Conservation (phyloP, 2,888 invertebrate genomes). For the Geophilus truncorum region DNA sequence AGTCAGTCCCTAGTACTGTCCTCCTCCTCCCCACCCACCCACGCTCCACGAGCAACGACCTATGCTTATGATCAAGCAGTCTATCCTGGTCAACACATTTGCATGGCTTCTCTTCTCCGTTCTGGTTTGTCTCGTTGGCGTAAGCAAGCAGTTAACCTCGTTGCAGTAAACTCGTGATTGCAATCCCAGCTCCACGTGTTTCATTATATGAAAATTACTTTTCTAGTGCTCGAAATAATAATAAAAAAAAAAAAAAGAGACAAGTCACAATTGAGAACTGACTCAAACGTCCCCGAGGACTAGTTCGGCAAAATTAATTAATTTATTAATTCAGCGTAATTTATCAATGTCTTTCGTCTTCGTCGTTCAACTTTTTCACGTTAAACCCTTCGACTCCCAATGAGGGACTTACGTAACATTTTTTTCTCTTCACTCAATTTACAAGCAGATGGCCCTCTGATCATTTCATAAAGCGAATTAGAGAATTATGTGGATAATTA, state of each 20-base stretch:
- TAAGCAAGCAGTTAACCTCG: slow-evolving; percentile 2
- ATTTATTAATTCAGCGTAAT: slow-evolving; percentile 2
- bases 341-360: neutral
- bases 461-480: neutral
- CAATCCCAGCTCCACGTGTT: neutral
- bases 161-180: neutral
- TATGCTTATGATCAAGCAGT: neutral
- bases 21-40: slow-evolving; percentile 1
- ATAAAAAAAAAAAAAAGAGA: neutral
- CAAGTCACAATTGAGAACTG: neutral
- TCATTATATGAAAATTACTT: neutral
- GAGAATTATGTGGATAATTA: neutral
- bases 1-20: slow-evolving; percentile 6
- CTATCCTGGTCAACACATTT: neutral
- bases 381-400: neutral
- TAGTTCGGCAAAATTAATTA: neutral
- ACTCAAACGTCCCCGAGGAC: neutral
- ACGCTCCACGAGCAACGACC: slow-evolving; percentile 7
- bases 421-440: neutral
- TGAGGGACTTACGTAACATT: neutral
- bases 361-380: neutral
- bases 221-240: neutral
- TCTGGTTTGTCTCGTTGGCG: slow-evolving; percentile 10
- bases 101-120: neutral
- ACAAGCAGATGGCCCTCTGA: neutral